Base-by-base conservation (phyloP, 2,888 invertebrate species). In the Unio pictorum region DNA sequence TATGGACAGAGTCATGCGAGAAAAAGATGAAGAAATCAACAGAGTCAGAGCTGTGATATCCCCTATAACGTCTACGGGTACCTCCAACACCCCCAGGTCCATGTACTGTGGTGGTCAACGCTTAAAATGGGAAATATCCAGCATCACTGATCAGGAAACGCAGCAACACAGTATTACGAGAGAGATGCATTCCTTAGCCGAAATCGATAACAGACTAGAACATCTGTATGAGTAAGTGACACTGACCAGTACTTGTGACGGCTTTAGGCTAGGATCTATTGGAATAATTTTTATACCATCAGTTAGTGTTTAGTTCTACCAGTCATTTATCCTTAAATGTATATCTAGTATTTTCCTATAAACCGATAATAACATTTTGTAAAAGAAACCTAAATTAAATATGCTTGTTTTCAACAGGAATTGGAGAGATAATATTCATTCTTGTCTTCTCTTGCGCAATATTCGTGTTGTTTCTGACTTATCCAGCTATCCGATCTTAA, bases 201-300 rank as follows among this genome's bases (percentile, higher is more conserved):
- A 88, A 65, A 85, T 89, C 28, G 87, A 89, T 69, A 75, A 75
- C n/a, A 68, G 85, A 59, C 80, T 89, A 18, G 85, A 87, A 26
- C 76, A 75, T 66, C 74, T 89, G 55, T 79, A 86, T 58, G 81
- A 80, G 89, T 89, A 75, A 84, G 87, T 79, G 26, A 20, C 6
- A 56, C 20, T 58, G 20, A 7, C 58, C 26, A n/a, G 23, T 58
- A 28, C n/a, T 7, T 60, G 45, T 61, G 23, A 28, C 17, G 18
- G 20, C 30, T 18, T 20, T 28, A 18, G 8, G 8, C 30, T 28
- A 28, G 8, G 3, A 20, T 20, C 7, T 20, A 8, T 8, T 26
- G 11, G 26, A 28, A 3, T 26, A 20, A 3, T 61, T 4, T 4
- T 26, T 61, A 20, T 61, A 28, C 8, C 18, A 28, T 23, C 0